Conservation (phyloP, 1,140 invertebrate genomes). For the Leptonema lineaticorne region DNA sequence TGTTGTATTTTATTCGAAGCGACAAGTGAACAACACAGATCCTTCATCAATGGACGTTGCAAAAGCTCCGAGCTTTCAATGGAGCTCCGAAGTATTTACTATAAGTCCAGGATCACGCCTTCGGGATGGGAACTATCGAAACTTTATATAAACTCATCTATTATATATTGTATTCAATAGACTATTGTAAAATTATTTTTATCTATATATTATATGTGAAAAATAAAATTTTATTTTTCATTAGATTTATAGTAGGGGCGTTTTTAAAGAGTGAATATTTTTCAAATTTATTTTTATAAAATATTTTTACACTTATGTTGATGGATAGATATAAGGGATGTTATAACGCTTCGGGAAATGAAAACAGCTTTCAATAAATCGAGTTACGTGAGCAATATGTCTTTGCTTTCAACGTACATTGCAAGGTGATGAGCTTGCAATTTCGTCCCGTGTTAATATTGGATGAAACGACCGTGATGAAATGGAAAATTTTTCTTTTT, state of each 20-base stretch:
- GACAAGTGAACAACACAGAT: slow-evolving; percentile 29
- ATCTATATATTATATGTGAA: too few species aligned
- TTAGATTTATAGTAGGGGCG: neutral
- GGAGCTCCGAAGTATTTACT: neutral
- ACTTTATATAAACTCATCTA: slow-evolving; percentile 1
- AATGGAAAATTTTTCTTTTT: slow-evolving; percentile 11
- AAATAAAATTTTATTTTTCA: neutral
- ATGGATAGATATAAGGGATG: too few species aligned
- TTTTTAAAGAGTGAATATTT: neutral
- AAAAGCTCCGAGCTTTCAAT: slow-evolving; percentile 22
- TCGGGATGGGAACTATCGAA: neutral
- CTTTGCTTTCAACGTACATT: slow-evolving; percentile 15
- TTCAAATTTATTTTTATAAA: too few species aligned
- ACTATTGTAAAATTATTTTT: too few species aligned
- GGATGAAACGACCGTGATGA: neutral
- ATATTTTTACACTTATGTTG: too few species aligned
- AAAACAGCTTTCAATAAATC: slow-evolving; percentile 19
- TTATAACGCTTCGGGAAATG: neutral
- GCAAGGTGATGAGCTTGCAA: slow-evolving; percentile 18
- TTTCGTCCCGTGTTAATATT: slow-evolving; percentile 8
- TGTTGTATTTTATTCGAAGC: slow-evolving; percentile 38
- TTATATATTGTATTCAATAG: too few species aligned
- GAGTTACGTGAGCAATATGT: slow-evolving; percentile 23
- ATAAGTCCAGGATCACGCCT: slow-evolving; percentile 2
- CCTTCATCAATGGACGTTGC: slow-evolving; percentile 18